Percentiles rank a stretch among this genome's conserved stretches.
Evolutionary conservation across 2,113 vertebrate genomes (phyloP).

Genomic region (Dicaeum eximium): DNA sequence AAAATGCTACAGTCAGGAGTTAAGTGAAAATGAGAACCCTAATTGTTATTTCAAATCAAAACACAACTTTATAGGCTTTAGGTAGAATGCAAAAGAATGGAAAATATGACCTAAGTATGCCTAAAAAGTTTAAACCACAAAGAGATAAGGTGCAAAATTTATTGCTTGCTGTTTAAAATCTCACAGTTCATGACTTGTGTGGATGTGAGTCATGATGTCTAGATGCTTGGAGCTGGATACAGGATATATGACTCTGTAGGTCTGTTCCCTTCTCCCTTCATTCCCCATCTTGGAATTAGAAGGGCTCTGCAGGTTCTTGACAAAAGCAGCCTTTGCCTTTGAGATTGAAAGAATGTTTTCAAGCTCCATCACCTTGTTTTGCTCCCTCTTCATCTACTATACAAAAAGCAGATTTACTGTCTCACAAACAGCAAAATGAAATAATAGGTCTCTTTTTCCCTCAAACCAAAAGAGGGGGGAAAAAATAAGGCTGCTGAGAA

Average conservation of each 20-base stretch:
- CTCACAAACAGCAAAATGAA: not conserved
- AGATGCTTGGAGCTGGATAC: not conserved
- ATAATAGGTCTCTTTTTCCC: not conserved
- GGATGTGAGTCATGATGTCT: not conserved
- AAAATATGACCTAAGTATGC: not conserved
- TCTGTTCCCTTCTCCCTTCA: not conserved
- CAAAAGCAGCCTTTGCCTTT: not conserved
- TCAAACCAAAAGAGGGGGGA: accelerated
- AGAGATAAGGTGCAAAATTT: not conserved
- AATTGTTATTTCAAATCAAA: not conserved
- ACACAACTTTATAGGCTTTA: not conserved
- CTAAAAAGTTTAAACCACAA: not conserved
- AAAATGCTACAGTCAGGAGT: not conserved
- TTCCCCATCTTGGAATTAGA: not conserved
- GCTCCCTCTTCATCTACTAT: not conserved
- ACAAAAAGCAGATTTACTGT: not conserved
- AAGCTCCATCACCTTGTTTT: not conserved
- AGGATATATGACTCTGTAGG: not conserved
- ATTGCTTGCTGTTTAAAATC: not conserved
- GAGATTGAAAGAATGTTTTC: not conserved
- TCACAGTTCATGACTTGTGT: not conserved
- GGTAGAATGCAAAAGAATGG: not conserved
- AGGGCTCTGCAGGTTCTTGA: not conserved
- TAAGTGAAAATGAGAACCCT: not conserved
- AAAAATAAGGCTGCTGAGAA: not conserved